Percentiles rank a stretch among this genome's conserved stretches.
These are phyloP conservation scores for Semnornis frantzii DNA, from an alignment of 2,113 vertebrate genomes.

Conservation along the genomic window DNA sequence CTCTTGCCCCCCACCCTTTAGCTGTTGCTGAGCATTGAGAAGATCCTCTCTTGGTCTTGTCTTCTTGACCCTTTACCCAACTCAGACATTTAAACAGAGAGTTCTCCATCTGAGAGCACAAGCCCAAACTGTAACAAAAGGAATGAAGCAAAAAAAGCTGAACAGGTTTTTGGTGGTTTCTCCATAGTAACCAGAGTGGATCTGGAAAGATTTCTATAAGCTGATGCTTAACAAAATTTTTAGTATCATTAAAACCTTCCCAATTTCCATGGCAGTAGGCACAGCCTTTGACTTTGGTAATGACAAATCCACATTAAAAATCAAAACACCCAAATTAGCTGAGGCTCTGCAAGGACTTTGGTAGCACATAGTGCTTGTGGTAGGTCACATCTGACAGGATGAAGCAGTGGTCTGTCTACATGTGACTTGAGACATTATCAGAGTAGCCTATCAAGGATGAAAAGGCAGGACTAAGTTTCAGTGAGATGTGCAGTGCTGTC, in stretches of 20 bases:
- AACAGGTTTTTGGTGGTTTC: not conserved
- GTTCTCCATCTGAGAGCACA: not conserved
- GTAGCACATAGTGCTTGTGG: not conserved
- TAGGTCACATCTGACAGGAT: not conserved
- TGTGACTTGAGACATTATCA: not conserved
- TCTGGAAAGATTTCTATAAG: not conserved
- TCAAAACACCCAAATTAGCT: not conserved
- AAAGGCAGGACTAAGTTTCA: not conserved
- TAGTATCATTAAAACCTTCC: not conserved
- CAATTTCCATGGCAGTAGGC: not conserved
- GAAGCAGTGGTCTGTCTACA: not conserved
- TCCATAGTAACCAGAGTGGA: not conserved
- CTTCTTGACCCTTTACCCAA: not conserved
- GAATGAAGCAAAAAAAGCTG: not conserved
- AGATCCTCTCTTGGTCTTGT: too few species aligned
- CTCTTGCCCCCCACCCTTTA: too few species aligned
- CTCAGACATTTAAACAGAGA: not conserved
- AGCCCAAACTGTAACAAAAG: not conserved
- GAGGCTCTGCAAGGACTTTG: not conserved
- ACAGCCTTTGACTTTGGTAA: not conserved
- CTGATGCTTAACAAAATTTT: not conserved
- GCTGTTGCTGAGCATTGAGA: too few species aligned
- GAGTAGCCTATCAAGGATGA: not conserved
- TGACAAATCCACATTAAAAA: not conserved
- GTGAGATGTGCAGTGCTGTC: accelerated